These are phyloP conservation scores for Bufo bufo DNA, from an alignment of 2,113 vertebrate species.

Conservation along the genomic window DNA sequence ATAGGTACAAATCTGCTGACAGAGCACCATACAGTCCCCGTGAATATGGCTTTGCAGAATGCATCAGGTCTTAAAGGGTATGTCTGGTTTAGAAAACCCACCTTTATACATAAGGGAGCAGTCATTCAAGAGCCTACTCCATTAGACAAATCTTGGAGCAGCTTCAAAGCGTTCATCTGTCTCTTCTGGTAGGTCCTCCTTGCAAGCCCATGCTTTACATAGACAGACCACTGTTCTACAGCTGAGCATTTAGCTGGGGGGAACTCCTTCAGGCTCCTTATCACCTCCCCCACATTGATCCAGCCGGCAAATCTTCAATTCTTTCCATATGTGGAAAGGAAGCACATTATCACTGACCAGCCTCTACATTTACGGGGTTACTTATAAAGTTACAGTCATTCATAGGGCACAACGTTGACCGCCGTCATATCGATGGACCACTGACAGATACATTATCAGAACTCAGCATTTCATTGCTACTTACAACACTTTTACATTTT, in stretches of 20 bases:
- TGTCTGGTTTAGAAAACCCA: too few relatives aligned
- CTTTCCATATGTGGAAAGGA: not conserved
- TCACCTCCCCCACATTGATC: not conserved
- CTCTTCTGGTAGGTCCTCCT: not conserved
- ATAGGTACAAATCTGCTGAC: too few relatives aligned
- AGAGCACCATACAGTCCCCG: too few relatives aligned
- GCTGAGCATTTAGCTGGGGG: too few relatives aligned
- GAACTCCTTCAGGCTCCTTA: not conserved
- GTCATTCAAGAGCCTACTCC: too few relatives aligned
- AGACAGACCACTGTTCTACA: too few relatives aligned
- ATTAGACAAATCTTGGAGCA: not conserved
- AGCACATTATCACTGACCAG: too few relatives aligned
- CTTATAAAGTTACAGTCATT: not conserved
- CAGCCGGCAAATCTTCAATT: not conserved
- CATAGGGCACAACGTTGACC: not conserved
- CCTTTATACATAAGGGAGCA: too few relatives aligned
- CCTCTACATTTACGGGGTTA: not conserved
- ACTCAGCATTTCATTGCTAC: not conserved
- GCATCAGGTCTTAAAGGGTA: too few relatives aligned
- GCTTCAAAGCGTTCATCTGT: not conserved
- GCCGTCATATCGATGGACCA: not conserved
- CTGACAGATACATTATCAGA: too few relatives aligned
- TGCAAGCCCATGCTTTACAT: too few relatives aligned
- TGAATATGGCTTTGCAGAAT: too few relatives aligned
- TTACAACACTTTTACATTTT: not conserved